Conservation (phyloP, 2,797 vertebrate genomes). For the Semotilus atromaculatus region DNA sequence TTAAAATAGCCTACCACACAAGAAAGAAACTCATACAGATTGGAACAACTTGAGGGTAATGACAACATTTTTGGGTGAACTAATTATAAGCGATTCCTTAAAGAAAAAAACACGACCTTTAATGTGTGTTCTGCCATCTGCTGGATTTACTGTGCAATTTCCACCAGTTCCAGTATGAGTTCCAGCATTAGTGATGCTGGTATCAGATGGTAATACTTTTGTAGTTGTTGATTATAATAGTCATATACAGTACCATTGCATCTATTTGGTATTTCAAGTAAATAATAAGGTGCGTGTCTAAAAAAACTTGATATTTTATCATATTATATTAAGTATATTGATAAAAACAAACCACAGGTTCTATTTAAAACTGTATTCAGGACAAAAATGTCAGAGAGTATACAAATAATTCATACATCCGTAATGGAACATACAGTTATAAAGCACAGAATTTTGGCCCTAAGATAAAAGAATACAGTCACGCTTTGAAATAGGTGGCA, state of each 20-base stretch:
- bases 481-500: background rate
- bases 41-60: no score
- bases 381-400: background rate
- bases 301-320: background rate
- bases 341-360: background rate
- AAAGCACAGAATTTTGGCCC: background rate
- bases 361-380: background rate
- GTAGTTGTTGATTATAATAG: background rate
- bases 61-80: no score
- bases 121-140: constrained; percentile 44
- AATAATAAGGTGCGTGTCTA: background rate
- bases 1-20: no score
- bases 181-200: no score
- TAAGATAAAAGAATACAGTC: background rate
- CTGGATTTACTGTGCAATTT: background rate
- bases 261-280: background rate
- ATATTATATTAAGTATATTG: background rate
- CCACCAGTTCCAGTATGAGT: no score
- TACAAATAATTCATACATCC: background rate
- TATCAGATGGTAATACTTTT: background rate
- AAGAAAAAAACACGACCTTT: background rate
- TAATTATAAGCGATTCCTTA: background rate
- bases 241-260: background rate
- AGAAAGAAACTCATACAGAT: no score
- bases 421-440: background rate